Evolutionary conservation across 1,140 invertebrate genomes (phyloP).

Genomic region (Linepithema humile): DNA sequence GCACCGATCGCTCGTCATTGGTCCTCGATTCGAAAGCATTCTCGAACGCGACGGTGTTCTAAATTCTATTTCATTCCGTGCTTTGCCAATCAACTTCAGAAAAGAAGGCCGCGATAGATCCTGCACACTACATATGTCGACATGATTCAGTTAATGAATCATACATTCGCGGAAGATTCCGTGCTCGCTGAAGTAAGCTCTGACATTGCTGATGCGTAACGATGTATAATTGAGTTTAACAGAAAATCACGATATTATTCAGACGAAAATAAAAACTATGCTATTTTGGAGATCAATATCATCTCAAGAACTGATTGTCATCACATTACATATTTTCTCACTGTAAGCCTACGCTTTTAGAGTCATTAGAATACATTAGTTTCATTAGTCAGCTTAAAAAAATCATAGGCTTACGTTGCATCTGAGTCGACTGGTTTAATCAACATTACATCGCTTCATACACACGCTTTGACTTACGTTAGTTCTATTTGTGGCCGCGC

Average conservation of each 20-base stretch:
- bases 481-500: not conserved
- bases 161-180: not conserved
- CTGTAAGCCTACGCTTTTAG: too few relatives aligned
- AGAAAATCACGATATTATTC: not conserved
- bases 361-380: too few relatives aligned
- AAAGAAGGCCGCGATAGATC: not conserved
- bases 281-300: not conserved
- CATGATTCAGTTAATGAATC: constrained; percentile 1
- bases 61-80: not conserved
- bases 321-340: not conserved
- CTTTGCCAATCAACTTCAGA: not conserved
- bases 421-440: not conserved
- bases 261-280: not conserved
- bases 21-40: not conserved
- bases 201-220: not conserved
- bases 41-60: not conserved
- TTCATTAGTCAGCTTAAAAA: not conserved
- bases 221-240: not conserved
- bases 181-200: not conserved
- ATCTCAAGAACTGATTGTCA: not conserved
- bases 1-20: constrained; percentile 5
- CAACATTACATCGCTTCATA: too few relatives aligned
- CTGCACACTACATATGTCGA: not conserved
- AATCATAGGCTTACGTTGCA: not conserved
- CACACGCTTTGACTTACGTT: too few relatives aligned